Conservation (phyloP, 2,113 vertebrate genomes). For the Cervus canadensis region DNA sequence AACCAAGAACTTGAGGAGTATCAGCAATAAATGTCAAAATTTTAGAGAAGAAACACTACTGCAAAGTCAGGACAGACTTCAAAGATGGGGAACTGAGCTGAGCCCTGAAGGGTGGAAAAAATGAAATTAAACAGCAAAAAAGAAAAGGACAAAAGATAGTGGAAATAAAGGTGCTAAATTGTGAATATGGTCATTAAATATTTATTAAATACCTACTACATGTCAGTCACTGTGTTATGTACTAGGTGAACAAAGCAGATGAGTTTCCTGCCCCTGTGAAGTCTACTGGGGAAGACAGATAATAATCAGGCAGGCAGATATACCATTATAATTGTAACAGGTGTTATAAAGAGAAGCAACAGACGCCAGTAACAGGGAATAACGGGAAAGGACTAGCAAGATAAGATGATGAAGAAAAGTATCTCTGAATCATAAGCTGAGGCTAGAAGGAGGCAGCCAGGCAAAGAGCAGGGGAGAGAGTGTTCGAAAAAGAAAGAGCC, state of each 20-base stretch:
- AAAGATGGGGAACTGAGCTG: not conserved
- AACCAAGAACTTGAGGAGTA: not conserved
- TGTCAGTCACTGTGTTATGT: not conserved
- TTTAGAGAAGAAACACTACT: not conserved
- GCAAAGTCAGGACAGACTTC: not conserved
- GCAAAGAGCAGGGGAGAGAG: not conserved
- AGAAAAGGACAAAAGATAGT: not conserved
- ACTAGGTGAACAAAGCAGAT: slow-evolving; percentile 3
- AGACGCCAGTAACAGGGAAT: slow-evolving; percentile 4
- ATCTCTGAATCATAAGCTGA: not conserved
- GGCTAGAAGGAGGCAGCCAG: not conserved
- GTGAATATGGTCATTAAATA: slow-evolving; percentile 16
- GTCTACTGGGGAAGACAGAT: not conserved
- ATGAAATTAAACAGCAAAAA: not conserved
- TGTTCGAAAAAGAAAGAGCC: not conserved
- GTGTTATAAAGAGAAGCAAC: slow-evolving; percentile 3
- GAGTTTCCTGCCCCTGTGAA: not conserved
- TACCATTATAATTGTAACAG: slow-evolving; percentile 39
- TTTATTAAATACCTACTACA: slow-evolving; percentile 21
- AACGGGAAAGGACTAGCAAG: slow-evolving; percentile 1
- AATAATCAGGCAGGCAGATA: slow-evolving; percentile 16
- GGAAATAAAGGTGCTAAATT: not conserved
- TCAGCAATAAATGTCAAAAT: slow-evolving; percentile 1
- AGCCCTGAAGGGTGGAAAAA: not conserved
- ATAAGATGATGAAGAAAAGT: not conserved